Base-by-base conservation (phyloP, 2,797 vertebrate species). In the Leptatherina wallacei region DNA sequence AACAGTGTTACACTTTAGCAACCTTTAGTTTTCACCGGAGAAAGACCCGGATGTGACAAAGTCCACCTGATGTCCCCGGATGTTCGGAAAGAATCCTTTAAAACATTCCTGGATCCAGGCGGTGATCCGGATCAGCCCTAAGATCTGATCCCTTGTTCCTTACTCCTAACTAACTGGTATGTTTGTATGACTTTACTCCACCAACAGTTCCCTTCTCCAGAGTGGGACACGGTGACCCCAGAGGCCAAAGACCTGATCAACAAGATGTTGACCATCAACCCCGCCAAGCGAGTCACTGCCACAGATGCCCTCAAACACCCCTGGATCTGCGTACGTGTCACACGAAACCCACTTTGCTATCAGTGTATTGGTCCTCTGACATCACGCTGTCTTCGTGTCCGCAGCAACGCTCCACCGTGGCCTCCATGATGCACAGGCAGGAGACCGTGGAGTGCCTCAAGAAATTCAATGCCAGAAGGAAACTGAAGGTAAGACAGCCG, bases 211-310 rank as follows among this genome's bases (percentile, higher is more conserved):
- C 98, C 97, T 0, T 99, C 98, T 30, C 98, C 98, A 68, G 98
- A 99, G 90, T 99, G 97, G 97, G 97, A 99, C 91, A 99, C 98
- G 0, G 98, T 99, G 89, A 99, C 97, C 57, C 97, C 98, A 42
- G 98, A 99, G 92, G 97, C 98, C 88, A 99, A 99, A 95, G 97
- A 99, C 89, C 95, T 99, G 73, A 99, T 99, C 91, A 99, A 99
- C 85, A 98, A 99, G 92, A 99, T 99, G 98, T 95, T 99, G 77
- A 99, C 98, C 57, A 99, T 99, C 72, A 99, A 99, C 83, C 97
- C 98, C 24, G 96, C 95, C 64, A 99, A 99, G 88, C 95, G 98
- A 63, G 96, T 99, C 85, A 97, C 96, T 0, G 97, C 97, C 55
- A 95, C 96, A 0, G 98, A 99, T 61, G 97, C 96, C 0, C 95